Base-by-base conservation (phyloP, 2,113 vertebrate species). In the Cheirogaleus medius region DNA sequence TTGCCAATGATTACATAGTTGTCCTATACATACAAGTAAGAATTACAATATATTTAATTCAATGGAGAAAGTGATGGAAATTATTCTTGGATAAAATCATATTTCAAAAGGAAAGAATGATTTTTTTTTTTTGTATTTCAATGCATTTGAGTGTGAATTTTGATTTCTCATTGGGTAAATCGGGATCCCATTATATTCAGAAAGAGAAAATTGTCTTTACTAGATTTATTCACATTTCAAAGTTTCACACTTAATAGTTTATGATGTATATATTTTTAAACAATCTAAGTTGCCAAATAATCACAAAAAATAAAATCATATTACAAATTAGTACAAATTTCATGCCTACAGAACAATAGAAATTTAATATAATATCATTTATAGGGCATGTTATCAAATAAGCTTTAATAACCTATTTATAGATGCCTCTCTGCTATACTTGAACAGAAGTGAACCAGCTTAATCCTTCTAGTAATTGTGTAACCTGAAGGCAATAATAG, bases 31-130 rank as follows among this genome's bases (percentile, higher is more conserved):
- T 64, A 63, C 14, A 81, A 91, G 80, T 68, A 86, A 52, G 12
- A 47, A 80, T 97, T 96, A 87, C 8, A 94, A n/a, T 15, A 81
- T 78, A 60, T 84, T 88, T 96, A 89, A 87, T 81, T 91, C 25
- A 93, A 60, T 80, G 14, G 25, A 54, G 47, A 93, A 95, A 68
- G 25, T 92, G 47, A 90, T 94, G 66, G 5, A 90, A 89, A 83
- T 74, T 91, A 73, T 83, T 96, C 11, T 89, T 63, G 7, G 13
- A 42, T 89, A 90, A 93, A 97, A 77, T 66, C 91, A 52, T 77
- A 52, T 66, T 86, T 90, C 21, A 85, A 83, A 91, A 77, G 18
- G 78, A 92, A 92, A 87, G 2, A 92, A 77, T 91, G 4, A 90
- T n/a, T 63, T 63, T 29, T n/a, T 58, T 58, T 27, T 92, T 74